Evolutionary conservation across 2,888 invertebrate species (phyloP), one percentile per base, ranked within the genome.

Genomic region (Drosophila paranaensis): DNA sequence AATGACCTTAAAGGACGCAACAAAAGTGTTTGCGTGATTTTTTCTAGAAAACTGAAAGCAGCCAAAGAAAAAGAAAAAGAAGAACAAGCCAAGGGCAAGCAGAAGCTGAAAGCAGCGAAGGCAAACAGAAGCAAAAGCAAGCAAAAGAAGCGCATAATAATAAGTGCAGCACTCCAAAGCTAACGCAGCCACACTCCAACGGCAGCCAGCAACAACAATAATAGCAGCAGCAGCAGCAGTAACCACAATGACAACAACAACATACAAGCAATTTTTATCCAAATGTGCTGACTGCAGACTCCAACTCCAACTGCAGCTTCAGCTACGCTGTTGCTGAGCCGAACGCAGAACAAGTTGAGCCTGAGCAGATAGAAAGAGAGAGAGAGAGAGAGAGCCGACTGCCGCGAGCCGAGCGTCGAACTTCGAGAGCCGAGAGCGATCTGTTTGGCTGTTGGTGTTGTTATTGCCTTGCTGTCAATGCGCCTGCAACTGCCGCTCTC

Each of bases 1-100:
- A 91, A 91, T 90, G 90, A 90, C 91, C 90, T 90, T 90, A 85
- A 90, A 90, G 90, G 91, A 91, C 91, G 90, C 74, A 81, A 74
- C 75, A 79, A 79, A 82, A 80, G 82, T 74, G 71, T 74, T 73
- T 64, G 48, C 63, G 63, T 72, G 82, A 79, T 71, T 90, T 90
- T 88, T 82, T 90, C 68, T 82, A 82, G 80, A 82, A 80, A 79
- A 77, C 73, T 60, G 57, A 64, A 67, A 67, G 62, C 60, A 65
- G 70, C 16, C 2, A 46, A 58, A 37, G 53, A 25, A 53, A 13
- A 37, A 25, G 53, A 53, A 11, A 37, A 39, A 53, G 51, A 20
- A 14, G 39, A 30, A 16, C 16, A 25, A 66, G 43, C 56, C 54
- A 68, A 62, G 46, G 58, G 62, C 67, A 54, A 54, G 60, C 67